Conservation (phyloP, 92 coral and sea anemone genomes). For the Chrysogorgia sp. region DNA sequence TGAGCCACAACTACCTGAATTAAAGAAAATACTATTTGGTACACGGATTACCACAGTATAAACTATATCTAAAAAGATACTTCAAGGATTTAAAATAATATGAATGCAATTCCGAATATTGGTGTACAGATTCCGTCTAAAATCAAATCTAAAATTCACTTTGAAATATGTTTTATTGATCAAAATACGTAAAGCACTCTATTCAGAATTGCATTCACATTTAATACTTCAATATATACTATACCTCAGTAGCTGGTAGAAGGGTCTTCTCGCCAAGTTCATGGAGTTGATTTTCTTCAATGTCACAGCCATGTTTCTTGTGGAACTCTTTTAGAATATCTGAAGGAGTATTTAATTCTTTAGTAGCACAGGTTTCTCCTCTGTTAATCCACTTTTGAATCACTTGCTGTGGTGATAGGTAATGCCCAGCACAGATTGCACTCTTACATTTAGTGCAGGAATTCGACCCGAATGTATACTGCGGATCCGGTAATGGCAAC, state of each 20-base stretch:
- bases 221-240: too few relatives aligned
- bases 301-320: slow-evolving; percentile 3
- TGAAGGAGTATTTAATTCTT: slow-evolving; percentile 3
- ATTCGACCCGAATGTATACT: slow-evolving; percentile 6
- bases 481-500: slow-evolving; percentile 25
- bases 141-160: too few relatives aligned
- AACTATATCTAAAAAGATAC: not conserved
- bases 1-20: slow-evolving; percentile 23
- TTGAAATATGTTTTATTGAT: too few relatives aligned
- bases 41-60: not conserved
- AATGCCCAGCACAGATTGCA: slow-evolving; percentile 24
- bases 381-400: slow-evolving; percentile 3
- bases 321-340: slow-evolving; percentile 12
- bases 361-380: not conserved
- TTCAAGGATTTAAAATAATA: not conserved
- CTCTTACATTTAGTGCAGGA: slow-evolving; percentile 26
- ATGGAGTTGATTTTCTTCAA: not conserved
- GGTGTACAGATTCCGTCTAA: too few relatives aligned
- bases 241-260: slow-evolving; percentile 31
- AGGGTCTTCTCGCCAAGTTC: slow-evolving; percentile 14
- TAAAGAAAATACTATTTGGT: not conserved
- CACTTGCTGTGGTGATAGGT: slow-evolving; percentile 7
- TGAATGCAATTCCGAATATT: not conserved
- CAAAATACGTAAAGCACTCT: too few relatives aligned
- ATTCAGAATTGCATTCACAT: too few relatives aligned